Conservation (phyloP, 1,140 invertebrate genomes). For the Dreissena polymorpha region DNA sequence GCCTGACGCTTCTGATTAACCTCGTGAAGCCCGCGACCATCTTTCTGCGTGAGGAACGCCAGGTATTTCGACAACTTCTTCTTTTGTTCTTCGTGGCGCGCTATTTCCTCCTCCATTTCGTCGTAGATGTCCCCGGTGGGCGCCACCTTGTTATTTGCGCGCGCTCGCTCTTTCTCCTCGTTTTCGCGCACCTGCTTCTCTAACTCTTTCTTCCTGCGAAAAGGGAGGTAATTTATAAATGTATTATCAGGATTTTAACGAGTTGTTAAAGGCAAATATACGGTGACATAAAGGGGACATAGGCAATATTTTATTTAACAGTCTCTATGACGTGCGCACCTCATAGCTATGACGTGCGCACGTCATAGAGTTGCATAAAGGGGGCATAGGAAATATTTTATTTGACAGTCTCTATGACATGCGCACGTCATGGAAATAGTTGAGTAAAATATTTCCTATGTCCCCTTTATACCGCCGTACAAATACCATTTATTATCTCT, state of each 20-base stretch:
- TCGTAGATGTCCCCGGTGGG: constrained; percentile 25
- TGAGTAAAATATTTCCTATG: too few species aligned
- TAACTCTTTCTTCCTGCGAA: constrained; percentile 38
- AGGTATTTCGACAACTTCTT: constrained; percentile 49
- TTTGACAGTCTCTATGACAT: too few species aligned
- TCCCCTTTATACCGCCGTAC: not conserved
- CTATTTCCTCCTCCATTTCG: constrained; percentile 35
- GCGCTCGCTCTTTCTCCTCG: constrained; percentile 35
- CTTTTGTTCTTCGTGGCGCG: constrained; percentile 34
- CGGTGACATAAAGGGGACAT: too few species aligned
- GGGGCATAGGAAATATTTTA: too few species aligned
- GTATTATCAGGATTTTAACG: not conserved
- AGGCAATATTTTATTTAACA: too few species aligned
- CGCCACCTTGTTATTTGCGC: constrained; percentile 43
- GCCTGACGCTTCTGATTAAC: constrained; percentile 33
- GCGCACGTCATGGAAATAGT: too few species aligned
- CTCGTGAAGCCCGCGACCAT: constrained; percentile 10
- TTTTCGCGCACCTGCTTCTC: constrained; percentile 24
- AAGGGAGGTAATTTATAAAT: not conserved
- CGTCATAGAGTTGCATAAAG: too few species aligned
- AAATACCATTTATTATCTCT: not conserved
- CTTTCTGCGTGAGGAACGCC: constrained; percentile 27
- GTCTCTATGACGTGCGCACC: too few species aligned
- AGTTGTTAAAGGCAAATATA: too few species aligned
- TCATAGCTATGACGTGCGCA: too few species aligned